These are phyloP conservation scores for Cyprinodon tularosa DNA, from an alignment of 2,113 vertebrate species.

Conservation along the genomic window DNA sequence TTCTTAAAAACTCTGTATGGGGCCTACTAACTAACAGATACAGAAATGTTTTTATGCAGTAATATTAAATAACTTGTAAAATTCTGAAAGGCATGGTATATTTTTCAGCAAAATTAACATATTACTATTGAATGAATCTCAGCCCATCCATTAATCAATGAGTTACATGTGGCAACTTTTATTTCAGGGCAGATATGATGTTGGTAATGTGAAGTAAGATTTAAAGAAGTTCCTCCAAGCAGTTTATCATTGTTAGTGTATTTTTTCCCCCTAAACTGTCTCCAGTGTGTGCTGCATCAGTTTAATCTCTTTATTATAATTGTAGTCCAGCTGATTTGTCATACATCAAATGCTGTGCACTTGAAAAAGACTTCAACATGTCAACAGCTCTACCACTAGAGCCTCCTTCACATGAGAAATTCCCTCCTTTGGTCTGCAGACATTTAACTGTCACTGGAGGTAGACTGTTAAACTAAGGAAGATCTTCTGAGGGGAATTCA, in stretches of 20 bases:
- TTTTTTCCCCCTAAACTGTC: background rate
- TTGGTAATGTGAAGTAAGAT: background rate
- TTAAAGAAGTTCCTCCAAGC: background rate
- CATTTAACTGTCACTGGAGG: slow-evolving; percentile 30
- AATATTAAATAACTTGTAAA: no score
- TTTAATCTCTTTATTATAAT: background rate
- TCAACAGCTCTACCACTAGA: background rate
- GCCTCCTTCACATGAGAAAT: slow-evolving; percentile 14
- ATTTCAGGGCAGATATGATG: background rate
- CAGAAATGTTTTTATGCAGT: no score
- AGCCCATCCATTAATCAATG: no score
- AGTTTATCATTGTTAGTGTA: background rate
- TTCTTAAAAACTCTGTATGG: no score
- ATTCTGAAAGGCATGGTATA: no score
- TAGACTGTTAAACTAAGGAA: slow-evolving; percentile 25
- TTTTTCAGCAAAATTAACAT: no score
- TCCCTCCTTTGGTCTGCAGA: slow-evolving; percentile 30
- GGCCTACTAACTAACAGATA: no score
- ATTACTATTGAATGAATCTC: no score
- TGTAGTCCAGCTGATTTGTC: background rate
- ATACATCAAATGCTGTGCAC: background rate
- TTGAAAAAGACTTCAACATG: slow-evolving; percentile 3
- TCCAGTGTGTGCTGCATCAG: background rate
- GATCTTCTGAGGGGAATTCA: slow-evolving; percentile 33
- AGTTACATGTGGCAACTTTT: background rate